A percentile compares a stretch with the other conserved stretches of the same genome.
These are phyloP conservation scores for Antheraea yamamai DNA, from an alignment of 2,888 invertebrate genomes.

Conservation along the genomic window DNA sequence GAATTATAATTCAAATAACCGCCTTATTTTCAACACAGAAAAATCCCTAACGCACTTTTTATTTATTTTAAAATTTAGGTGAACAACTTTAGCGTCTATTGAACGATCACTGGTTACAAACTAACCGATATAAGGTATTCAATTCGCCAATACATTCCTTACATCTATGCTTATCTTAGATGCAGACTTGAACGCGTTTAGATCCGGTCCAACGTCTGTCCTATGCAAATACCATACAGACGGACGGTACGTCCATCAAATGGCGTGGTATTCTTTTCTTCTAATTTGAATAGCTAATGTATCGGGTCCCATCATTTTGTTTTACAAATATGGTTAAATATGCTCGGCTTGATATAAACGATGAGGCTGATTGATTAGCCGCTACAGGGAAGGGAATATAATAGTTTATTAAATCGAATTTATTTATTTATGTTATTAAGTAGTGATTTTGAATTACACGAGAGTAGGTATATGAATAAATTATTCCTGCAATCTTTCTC, in stretches of 20 bases:
- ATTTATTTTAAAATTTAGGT: not conserved
- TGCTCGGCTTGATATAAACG: slow-evolving; percentile 36
- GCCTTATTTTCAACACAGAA: not conserved
- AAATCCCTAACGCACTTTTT: not conserved
- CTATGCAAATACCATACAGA: slow-evolving; percentile 72
- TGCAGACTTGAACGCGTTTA: slow-evolving; percentile 22
- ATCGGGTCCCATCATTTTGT: slow-evolving; percentile 43
- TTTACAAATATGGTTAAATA: slow-evolving; percentile 53
- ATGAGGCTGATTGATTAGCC: slow-evolving; percentile 33
- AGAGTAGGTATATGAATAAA: not conserved
- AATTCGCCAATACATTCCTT: slow-evolving; percentile 45
- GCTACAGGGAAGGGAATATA: slow-evolving; percentile 14
- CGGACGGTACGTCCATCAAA: slow-evolving; percentile 77
- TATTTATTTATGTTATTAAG: slow-evolving; percentile 4
- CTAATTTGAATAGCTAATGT: slow-evolving; percentile 76
- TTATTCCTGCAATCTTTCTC: not conserved
- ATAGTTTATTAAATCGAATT: slow-evolving; percentile 2
- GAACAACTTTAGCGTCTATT: not conserved
- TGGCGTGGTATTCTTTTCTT: slow-evolving; percentile 60
- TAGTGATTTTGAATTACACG: not conserved
- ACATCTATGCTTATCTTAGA: slow-evolving; percentile 35
- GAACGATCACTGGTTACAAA: not conserved
- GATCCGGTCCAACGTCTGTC: slow-evolving; percentile 38
- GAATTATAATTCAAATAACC: not conserved
- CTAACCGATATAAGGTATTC: not conserved